Percentiles rank a stretch among this genome's conserved stretches.
Conservation (phyloP, 2,113 vertebrate species). For the Peromyscus maniculatus region DNA sequence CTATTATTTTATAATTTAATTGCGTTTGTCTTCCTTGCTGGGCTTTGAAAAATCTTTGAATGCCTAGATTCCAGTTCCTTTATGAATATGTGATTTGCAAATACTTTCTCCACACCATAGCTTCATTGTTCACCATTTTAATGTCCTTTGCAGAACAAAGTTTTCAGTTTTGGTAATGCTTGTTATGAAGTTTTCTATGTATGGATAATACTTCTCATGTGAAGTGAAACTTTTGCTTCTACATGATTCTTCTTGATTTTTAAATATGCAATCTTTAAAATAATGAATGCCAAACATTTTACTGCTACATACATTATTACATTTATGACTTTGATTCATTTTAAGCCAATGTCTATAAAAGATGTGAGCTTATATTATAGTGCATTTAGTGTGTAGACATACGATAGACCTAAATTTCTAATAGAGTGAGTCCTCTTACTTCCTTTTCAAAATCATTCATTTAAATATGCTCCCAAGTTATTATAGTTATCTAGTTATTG, state of each 20-base stretch:
- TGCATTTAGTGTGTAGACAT: background rate
- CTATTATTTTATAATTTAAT: background rate
- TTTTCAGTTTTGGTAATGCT: background rate
- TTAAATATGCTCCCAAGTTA: background rate
- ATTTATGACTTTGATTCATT: background rate
- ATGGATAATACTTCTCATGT: background rate
- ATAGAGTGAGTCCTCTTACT: background rate
- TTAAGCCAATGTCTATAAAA: constrained; percentile 4
- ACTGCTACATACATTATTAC: background rate
- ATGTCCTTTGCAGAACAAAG: background rate
- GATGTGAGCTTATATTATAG: background rate
- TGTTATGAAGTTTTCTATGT: background rate
- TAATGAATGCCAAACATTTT: background rate
- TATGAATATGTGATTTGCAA: background rate
- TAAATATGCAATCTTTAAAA: background rate
- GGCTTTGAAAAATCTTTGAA: background rate
- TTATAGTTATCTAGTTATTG: background rate
- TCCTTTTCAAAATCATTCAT: constrained; percentile 6
- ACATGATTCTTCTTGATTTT: background rate
- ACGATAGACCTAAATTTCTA: background rate
- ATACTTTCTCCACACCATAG: background rate
- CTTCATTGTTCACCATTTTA: constrained; percentile 4
- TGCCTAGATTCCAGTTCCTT: background rate
- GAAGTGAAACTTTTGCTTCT: background rate
- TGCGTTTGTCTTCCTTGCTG: background rate